Conservation (phyloP, 2,113 vertebrate species). For the Heliornis fulica region DNA sequence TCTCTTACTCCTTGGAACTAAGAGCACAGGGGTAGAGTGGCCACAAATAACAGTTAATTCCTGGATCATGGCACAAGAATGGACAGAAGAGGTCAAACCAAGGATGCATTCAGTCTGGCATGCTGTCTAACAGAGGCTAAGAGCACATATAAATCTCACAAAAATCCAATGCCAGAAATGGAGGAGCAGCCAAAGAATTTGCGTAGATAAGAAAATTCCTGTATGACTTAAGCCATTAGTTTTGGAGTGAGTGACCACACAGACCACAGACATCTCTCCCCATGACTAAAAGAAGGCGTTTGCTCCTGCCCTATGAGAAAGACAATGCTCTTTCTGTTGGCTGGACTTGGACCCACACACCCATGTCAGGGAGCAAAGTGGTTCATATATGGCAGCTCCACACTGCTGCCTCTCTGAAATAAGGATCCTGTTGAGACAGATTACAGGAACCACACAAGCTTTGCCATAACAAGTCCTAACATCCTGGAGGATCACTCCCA, state of each 20-base stretch:
- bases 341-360: background rate
- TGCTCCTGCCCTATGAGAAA: background rate
- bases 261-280: background rate
- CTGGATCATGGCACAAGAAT: background rate
- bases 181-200: conserved; percentile 25
- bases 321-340: background rate
- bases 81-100: background rate
- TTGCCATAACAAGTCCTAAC: background rate
- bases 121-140: conserved; percentile 7
- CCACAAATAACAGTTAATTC: conserved; percentile 1
- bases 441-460: background rate
- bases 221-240: background rate
- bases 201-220: conserved; percentile 41
- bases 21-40: background rate
- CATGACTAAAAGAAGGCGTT: background rate
- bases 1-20: background rate
- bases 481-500: background rate
- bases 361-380: background rate
- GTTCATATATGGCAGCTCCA: background rate
- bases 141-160: conserved; percentile 13
- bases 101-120: conserved; percentile 1
- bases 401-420: background rate
- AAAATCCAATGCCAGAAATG: background rate
- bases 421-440: background rate
- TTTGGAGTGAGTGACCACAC: background rate